These are phyloP conservation scores for Thereva unica DNA, from an alignment of 2,888 invertebrate genomes.

Conservation along the genomic window DNA sequence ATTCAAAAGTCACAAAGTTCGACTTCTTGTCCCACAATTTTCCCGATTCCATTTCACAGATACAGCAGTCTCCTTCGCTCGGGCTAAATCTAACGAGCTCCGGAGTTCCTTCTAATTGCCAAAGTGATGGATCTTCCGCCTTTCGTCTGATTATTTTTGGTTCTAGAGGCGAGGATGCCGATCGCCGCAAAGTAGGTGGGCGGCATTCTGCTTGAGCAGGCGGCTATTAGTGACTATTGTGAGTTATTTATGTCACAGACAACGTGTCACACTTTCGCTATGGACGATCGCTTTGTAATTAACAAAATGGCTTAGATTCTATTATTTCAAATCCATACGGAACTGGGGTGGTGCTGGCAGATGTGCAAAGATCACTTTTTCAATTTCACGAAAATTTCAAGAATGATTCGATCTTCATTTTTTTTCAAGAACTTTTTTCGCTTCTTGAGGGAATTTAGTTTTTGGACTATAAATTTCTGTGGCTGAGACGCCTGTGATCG, in stretches of 20 bases:
- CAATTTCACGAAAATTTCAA: too few relatives aligned
- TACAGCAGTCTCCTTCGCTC: not conserved
- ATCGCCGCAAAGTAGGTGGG: constrained; percentile 7
- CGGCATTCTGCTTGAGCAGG: constrained; percentile 1
- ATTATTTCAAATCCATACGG: too few relatives aligned
- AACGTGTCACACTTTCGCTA: not conserved
- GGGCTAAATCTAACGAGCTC: not conserved
- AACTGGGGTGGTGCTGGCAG: too few relatives aligned
- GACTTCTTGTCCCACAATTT: constrained; percentile 3
- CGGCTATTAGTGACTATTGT: constrained; percentile 17
- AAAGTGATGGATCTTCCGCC: constrained; percentile 21
- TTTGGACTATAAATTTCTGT: too few relatives aligned
- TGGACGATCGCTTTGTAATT: too few relatives aligned
- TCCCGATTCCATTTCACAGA: not conserved
- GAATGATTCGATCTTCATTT: too few relatives aligned
- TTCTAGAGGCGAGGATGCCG: too few relatives aligned
- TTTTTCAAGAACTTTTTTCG: too few relatives aligned
- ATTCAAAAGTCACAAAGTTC: not conserved
- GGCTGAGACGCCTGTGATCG: too few relatives aligned
- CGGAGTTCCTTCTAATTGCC: constrained; percentile 3
- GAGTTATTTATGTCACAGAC: constrained; percentile 29
- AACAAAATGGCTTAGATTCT: too few relatives aligned
- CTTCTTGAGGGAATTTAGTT: too few relatives aligned
- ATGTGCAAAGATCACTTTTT: too few relatives aligned
- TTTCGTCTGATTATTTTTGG: constrained; percentile 19